A percentile compares a stretch with the other conserved stretches of the same genome.
Conservation (phyloP, 2,797 vertebrate species). For the Phataginus tricuspis region DNA sequence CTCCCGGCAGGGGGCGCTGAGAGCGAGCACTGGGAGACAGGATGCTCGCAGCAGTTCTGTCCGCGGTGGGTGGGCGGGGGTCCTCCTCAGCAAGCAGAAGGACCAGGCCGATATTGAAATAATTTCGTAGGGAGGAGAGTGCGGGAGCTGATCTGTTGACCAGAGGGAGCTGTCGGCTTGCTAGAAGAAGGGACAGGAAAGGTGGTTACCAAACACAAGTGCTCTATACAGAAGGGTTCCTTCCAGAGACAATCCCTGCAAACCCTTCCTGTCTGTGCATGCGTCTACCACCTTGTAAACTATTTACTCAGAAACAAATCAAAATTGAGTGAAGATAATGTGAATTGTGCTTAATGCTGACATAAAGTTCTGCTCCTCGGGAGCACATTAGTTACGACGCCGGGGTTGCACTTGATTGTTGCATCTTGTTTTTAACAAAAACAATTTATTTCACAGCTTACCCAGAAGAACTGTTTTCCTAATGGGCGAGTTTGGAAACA, state of each 20-base stretch:
- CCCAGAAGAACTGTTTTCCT: not conserved
- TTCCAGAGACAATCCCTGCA: not conserved
- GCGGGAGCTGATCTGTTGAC: not conserved
- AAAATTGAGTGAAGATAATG: not conserved
- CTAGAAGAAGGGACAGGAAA: not conserved
- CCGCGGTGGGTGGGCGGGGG: not conserved
- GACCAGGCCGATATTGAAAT: not conserved
- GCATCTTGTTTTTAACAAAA: slow-evolving; percentile 6
- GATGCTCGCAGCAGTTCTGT: not conserved
- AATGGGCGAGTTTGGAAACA: not conserved
- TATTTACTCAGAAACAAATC: not conserved
- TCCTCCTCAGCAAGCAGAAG: not conserved
- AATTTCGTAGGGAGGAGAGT: not conserved
- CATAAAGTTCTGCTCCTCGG: not conserved
- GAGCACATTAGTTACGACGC: not conserved
- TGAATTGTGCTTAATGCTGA: not conserved
- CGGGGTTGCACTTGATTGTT: not conserved
- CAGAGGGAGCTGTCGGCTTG: not conserved
- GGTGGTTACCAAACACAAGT: not conserved
- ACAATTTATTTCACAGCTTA: not conserved
- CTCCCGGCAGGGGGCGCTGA: slow-evolving; percentile 77
- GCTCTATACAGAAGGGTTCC: not conserved
- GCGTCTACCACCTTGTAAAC: not conserved
- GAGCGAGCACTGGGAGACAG: slow-evolving; percentile 25
- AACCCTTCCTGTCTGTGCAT: not conserved